These are phyloP conservation scores for Neosilurus hyrtlii DNA, from an alignment of 2,797 vertebrate genomes.

Conservation along the genomic window DNA sequence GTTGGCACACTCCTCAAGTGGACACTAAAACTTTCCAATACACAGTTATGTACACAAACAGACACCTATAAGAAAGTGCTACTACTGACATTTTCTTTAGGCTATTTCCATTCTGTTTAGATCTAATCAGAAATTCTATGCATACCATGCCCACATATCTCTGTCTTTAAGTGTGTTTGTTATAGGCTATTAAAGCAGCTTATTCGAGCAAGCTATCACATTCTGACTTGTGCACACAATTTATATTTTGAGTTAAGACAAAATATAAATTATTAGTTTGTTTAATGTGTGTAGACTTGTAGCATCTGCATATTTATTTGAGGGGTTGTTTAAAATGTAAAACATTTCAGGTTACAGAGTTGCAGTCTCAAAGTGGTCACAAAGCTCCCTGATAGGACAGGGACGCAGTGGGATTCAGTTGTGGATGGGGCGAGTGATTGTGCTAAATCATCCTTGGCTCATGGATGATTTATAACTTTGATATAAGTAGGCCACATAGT, in stretches of 20 bases:
- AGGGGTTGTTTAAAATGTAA: background rate
- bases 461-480: slow-evolving; percentile 36
- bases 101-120: slow-evolving; percentile 22
- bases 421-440: background rate
- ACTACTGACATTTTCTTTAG: slow-evolving; percentile 7
- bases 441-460: slow-evolving; percentile 6
- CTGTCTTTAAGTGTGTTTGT: slow-evolving; percentile 21
- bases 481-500: slow-evolving; percentile 25
- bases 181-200: slow-evolving; percentile 24
- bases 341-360: background rate
- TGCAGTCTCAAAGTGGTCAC: background rate
- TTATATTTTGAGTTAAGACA: slow-evolving; percentile 20
- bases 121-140: background rate
- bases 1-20: slow-evolving; percentile 28
- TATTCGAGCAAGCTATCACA: slow-evolving; percentile 4
- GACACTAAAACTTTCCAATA: slow-evolving; percentile 37
- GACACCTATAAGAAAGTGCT: slow-evolving; percentile 32
- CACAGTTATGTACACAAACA: slow-evolving; percentile 22
- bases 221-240: background rate
- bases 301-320: slow-evolving; percentile 6
- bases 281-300: background rate
- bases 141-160: slow-evolving; percentile 15
- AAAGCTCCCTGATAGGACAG: background rate
- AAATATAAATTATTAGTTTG: slow-evolving; percentile 1
- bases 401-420: background rate